Evolutionary conservation across 2,797 vertebrate species (phyloP).

Genomic region (Anguilla obscura): DNA sequence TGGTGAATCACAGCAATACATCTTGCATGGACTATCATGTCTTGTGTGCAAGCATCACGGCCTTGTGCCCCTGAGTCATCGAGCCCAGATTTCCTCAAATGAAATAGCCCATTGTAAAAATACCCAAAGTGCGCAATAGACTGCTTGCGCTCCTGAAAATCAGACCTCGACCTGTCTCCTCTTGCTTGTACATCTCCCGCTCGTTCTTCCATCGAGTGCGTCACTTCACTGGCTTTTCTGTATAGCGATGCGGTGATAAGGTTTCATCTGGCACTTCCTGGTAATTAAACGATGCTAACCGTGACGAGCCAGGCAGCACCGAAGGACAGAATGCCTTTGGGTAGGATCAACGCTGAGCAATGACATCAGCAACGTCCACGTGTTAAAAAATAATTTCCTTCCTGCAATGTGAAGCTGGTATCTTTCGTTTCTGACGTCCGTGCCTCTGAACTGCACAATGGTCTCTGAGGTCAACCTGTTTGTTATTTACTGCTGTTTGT

Average conservation of each 20-base stretch:
- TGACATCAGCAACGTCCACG: not conserved
- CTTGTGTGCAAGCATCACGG: not conserved
- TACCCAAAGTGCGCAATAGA: not conserved
- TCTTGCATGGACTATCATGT: not conserved
- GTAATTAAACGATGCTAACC: not conserved
- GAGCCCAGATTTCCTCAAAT: not conserved
- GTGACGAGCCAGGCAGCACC: not conserved
- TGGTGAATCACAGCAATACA: constrained; percentile 57
- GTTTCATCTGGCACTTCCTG: constrained; percentile 1
- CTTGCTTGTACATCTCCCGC: not conserved
- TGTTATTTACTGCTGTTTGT: not conserved
- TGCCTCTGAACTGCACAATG: not conserved
- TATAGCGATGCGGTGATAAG: not conserved
- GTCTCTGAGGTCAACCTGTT: not conserved
- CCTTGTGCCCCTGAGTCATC: not conserved
- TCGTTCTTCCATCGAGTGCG: not conserved
- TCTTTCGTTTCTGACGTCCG: not conserved
- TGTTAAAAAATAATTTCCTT: not conserved
- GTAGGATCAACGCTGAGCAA: not conserved
- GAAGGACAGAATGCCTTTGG: not conserved
- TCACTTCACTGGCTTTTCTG: not conserved
- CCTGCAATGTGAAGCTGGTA: not conserved
- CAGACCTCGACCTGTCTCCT: not conserved
- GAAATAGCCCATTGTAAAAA: not conserved
- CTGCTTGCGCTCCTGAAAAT: not conserved